A percentile compares a stretch with the other conserved stretches of the same genome.
Conservation (phyloP, 2,797 vertebrate genomes). For the Rhynchonycteris naso region DNA sequence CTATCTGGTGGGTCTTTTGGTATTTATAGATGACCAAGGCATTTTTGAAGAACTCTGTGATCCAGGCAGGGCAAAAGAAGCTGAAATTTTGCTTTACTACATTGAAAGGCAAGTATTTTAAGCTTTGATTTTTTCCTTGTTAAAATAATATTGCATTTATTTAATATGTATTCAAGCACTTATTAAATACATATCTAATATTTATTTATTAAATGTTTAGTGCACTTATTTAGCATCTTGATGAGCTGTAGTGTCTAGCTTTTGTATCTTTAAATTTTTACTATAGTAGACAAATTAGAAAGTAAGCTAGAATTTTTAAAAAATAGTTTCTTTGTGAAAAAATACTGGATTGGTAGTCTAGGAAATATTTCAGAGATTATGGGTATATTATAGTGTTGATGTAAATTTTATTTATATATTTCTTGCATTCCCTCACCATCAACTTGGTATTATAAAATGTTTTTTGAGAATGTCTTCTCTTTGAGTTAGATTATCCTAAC, state of each 20-base stretch:
- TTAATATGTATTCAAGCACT: not conserved
- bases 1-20: not conserved
- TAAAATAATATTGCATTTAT: slow-evolving; percentile 30
- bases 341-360: not conserved
- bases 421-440: not conserved
- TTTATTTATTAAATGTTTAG: not conserved
- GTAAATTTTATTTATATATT: slow-evolving; percentile 48
- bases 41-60: slow-evolving; percentile 77
- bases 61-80: slow-evolving; percentile 80
- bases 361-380: slow-evolving; percentile 32
- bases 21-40: slow-evolving; percentile 57
- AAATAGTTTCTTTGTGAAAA: not conserved
- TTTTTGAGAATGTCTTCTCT: slow-evolving; percentile 26
- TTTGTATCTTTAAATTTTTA: slow-evolving; percentile 51
- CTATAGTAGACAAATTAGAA: slow-evolving; percentile 21
- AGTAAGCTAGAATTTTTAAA: slow-evolving; percentile 31
- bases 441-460: slow-evolving; percentile 19
- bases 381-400: not conserved
- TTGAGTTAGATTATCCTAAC: no score
- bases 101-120: slow-evolving; percentile 85
- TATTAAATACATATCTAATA: not conserved
- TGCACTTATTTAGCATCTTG: not conserved
- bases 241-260: not conserved
- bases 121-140: slow-evolving; percentile 23
- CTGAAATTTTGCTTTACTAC: slow-evolving; percentile 81